Percentiles rank a stretch among this genome's conserved stretches.
Conservation (phyloP, 37 sponge, comb jelly and placozoan species). For the Crambe crambe region DNA sequence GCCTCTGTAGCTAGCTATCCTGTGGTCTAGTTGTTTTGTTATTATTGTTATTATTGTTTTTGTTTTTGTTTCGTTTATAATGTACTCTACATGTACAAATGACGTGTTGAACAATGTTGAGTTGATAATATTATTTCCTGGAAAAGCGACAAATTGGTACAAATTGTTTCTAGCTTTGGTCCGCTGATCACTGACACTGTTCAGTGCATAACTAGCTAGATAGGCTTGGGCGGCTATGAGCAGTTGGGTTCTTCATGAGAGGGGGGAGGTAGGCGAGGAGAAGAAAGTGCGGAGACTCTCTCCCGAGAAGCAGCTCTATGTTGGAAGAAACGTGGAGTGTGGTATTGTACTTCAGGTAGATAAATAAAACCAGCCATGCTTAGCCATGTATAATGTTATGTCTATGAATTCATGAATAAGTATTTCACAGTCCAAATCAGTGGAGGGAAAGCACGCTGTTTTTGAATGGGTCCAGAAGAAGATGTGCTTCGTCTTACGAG, state of each 20-base stretch:
- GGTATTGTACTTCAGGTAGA: conserved; percentile 23
- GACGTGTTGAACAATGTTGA: too few species aligned
- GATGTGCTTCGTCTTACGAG: conserved; percentile 12
- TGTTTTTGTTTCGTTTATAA: background rate
- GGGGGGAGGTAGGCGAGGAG: background rate
- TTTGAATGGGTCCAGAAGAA: conserved; percentile 24
- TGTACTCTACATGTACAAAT: too few species aligned
- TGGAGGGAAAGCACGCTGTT: conserved; percentile 46
- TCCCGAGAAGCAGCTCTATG: background rate
- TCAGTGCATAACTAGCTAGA: too few species aligned
- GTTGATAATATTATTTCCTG: too few species aligned
- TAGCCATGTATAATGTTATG: background rate
- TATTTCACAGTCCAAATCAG: conserved; percentile 30
- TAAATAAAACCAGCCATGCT: background rate
- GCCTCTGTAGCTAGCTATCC: conserved; percentile 88
- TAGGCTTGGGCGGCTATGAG: too few species aligned
- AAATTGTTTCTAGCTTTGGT: too few species aligned
- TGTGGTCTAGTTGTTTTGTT: conserved; percentile 19
- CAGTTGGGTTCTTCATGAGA: conserved; percentile 11
- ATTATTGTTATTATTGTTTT: background rate
- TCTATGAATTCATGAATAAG: too few species aligned
- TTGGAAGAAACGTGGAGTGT: conserved; percentile 18
- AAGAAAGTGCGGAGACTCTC: conserved; percentile 4
- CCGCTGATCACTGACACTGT: too few species aligned
- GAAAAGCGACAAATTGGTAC: too few species aligned